Evolutionary conservation across 2,888 invertebrate genomes (phyloP), one percentile per base, ranked within the genome.

Genomic region (Drosophila diplacantha): DNA sequence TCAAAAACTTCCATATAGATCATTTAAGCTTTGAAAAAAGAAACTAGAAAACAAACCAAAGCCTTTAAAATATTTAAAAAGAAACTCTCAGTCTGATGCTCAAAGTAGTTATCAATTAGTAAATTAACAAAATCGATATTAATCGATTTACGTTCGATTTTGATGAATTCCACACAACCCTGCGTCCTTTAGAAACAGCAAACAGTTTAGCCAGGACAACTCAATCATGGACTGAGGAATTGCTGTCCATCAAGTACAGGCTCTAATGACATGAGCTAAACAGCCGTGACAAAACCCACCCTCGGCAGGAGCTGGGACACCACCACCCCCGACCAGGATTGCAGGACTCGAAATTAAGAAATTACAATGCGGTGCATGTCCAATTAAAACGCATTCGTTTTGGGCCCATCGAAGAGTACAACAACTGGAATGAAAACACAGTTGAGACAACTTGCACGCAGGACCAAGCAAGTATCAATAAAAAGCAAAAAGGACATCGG

Each of bases 331-430:
- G n/a, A 5, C 5, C 29, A 14, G 29, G 29, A 29, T 29, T 44
- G 29, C 44, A 44, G n/a, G n/a, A 22, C 34, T 63, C 18, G 43
- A 58, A 79, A 76, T 81, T 41, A 73, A 76, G 76, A 75, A 81
- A 81, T 76, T 81, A 79, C 46, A 68, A 32, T 29, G 51, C 39
- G 49, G 24, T 16, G 56, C 66, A 51, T 54, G 69, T 49, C 62
- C 67, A 69, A 67, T 67, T 67, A 67, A 53, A 69, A 41, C 32
- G 60, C 59, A 58, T 44, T 56, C 57, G 57, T 58, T 60, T 61
- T 49, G 11, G 37, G 22, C 22, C 61, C 38, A 60, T 71, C 34
- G 51, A 51, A 41, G 16, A 41, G 22, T 9, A n/a, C 39, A 41
- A 41, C 8, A 41, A 41, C 41, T 5, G 20, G 7, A 37, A 37